Evolutionary conservation across 1,140 invertebrate species (phyloP), one percentile per base, ranked within the genome.

Genomic region (Drosophila ananassae): DNA sequence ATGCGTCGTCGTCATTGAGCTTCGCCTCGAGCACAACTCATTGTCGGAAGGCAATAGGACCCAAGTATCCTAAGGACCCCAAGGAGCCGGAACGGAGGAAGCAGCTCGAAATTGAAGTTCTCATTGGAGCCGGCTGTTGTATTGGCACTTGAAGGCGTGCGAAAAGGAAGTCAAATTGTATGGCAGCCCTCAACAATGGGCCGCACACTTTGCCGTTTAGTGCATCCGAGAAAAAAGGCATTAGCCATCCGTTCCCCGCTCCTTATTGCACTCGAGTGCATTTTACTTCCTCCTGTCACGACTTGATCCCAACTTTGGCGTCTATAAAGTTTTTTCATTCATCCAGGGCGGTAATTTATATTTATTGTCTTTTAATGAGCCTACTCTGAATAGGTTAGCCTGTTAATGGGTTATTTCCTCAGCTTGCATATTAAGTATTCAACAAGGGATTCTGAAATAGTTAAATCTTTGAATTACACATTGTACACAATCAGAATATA

Each of bases 121-220:
- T 78, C 78, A 68, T 78, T 82, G 68, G 48, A 68, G 73, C 51
- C 39, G 55, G 47, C 41, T 63, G 58, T 44, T 59, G 55, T 71
- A 58, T 61, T 62, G 62, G 63, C 59, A 77, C 80, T 85, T 75
- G 58, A 85, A 72, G 63, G 73, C 54, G 28, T 55, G 58, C 69
- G 82, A 87, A 89, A 89, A 79, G 82, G 82, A 89, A 82, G 83
- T 76, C 62, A 78, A 89, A 82, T 87, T 87, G 79, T 89, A 87
- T 66, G 73, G 82, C 82, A 77, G 60, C 69, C 57, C 77, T 50
- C 73, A 82, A 85, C 82, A 85, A 89, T 85, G 78, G 74, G 67
- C 55, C 47, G 44, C 63, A 63, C 68, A 73, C 80, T 85, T 66
- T 73, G 66, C 50, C 61, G 78, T 75, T 85, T 79, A 84, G 73